Base-by-base conservation (phyloP, 2,113 vertebrate genomes). In the Oncorhynchus masou region DNA sequence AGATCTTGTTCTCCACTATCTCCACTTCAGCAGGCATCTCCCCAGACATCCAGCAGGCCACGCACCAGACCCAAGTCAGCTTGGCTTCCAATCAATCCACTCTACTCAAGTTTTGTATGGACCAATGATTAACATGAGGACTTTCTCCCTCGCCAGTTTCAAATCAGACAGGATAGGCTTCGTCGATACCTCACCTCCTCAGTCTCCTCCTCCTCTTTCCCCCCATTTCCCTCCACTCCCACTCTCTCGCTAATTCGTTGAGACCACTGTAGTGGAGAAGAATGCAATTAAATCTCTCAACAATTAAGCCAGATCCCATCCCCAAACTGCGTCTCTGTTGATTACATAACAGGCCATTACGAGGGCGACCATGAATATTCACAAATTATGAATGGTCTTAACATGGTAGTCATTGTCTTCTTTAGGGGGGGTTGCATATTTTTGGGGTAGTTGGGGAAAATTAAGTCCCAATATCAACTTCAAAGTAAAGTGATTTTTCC, bases 231-330 rank as follows among this genome's bases (percentile, higher is more conserved):
- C 39, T 11, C 39, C 39, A 12, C 9, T 45, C 39, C 39, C 39
- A 45, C 9, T 70, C 75, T 67, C 80, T 79, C 65, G 68, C 84
- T 87, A 88, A 88, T 89, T 86, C 9, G 11, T 75, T 76, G 82
- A 83, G 84, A 82, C 79, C 86, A 83, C 86, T 83, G 86, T 84
- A 76, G 79, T 86, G 84, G 83, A 84, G 84, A 86, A 88, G 88
- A 91, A 90, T 82, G 82, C 87, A 88, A 90, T 90, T 91, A 88
- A 90, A 91, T 86, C 79, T 87, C 86, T 90, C 87, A 84, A 88
- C 90, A 88, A 91, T 91, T 90, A 90, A 90, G 84, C 88, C 84
- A 81, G 79, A 88, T 92, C 84, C 86, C 9, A 9, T 12, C 9
- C 39, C 8, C 9, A 45, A 45, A 12, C 39, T 45, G 39, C 9